Percentiles rank a stretch among this genome's conserved stretches.
Conservation (phyloP, 2,113 vertebrate species). For the Danio rerio region DNA sequence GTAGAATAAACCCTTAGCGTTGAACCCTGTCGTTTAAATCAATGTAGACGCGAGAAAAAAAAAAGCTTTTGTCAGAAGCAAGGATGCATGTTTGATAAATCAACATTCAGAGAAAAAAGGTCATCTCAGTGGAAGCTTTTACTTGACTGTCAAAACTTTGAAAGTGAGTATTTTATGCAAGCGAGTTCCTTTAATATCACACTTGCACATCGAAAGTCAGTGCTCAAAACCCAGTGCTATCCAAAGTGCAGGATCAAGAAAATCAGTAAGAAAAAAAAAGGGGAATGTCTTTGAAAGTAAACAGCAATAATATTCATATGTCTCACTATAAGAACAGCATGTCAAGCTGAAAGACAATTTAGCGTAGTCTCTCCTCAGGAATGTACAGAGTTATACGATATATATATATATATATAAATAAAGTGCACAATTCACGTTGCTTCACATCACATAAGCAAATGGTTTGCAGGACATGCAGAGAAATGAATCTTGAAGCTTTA, state of each 20-base stretch:
- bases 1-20: too few relatives aligned
- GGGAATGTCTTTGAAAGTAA: neutral
- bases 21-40: too few relatives aligned
- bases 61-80: neutral
- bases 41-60: neutral
- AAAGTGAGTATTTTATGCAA: neutral
- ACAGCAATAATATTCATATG: neutral
- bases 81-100: neutral
- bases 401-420: neutral
- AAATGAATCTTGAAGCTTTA: neutral
- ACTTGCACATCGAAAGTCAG: slow-evolving; percentile 15
- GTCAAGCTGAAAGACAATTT: slow-evolving; percentile 5
- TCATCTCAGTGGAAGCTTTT: slow-evolving; percentile 8
- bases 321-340: slow-evolving; percentile 1
- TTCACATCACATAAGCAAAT: neutral
- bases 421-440: neutral
- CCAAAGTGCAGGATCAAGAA: slow-evolving; percentile 25
- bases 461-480: slow-evolving; percentile 4
- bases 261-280: neutral
- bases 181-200: slow-evolving; percentile 50
- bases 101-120: neutral
- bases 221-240: slow-evolving; percentile 19
- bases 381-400: neutral
- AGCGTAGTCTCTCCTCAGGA: slow-evolving; percentile 14
- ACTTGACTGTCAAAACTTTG: slow-evolving; percentile 6